Evolutionary conservation across 2,888 invertebrate species (phyloP).

Genomic region (Aleiodes alternator): DNA sequence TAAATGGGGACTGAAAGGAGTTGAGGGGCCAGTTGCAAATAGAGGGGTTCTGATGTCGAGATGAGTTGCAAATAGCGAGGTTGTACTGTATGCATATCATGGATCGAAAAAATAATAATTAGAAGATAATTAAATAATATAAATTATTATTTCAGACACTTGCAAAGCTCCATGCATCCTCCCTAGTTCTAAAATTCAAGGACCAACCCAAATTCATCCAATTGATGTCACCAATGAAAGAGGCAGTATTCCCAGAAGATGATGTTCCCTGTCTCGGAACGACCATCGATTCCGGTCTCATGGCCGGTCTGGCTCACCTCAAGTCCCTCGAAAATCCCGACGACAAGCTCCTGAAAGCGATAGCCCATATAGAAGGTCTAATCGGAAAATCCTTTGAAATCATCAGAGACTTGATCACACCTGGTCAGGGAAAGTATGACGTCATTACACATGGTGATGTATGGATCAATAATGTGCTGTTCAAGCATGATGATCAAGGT

Average conservation of each 20-base stretch:
- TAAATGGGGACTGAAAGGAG: too few relatives aligned
- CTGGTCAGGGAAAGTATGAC: conserved; percentile 55
- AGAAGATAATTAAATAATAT: too few relatives aligned
- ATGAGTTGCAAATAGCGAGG: too few relatives aligned
- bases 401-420: conserved; percentile 52
- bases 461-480: conserved; percentile 68
- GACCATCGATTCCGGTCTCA: conserved; percentile 50
- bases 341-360: conserved; percentile 45
- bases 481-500: conserved; percentile 56
- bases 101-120: background rate
- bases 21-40: too few relatives aligned
- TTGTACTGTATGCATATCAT: too few relatives aligned
- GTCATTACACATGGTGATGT: conserved; percentile 65
- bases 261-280: conserved; percentile 51
- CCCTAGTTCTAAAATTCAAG: conserved; percentile 58
- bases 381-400: conserved; percentile 38
- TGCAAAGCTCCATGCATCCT: conserved; percentile 63
- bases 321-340: conserved; percentile 52
- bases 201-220: conserved; percentile 53
- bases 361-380: conserved; percentile 49
- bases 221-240: conserved; percentile 57
- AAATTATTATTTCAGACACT: conserved; percentile 55
- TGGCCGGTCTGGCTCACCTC: conserved; percentile 52
- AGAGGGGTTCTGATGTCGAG: too few relatives aligned
- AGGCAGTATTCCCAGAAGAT: conserved; percentile 59